A percentile compares a stretch with the other conserved stretches of the same genome.
Conservation (phyloP, 2,797 vertebrate species). For the Taenioides sp. region DNA sequence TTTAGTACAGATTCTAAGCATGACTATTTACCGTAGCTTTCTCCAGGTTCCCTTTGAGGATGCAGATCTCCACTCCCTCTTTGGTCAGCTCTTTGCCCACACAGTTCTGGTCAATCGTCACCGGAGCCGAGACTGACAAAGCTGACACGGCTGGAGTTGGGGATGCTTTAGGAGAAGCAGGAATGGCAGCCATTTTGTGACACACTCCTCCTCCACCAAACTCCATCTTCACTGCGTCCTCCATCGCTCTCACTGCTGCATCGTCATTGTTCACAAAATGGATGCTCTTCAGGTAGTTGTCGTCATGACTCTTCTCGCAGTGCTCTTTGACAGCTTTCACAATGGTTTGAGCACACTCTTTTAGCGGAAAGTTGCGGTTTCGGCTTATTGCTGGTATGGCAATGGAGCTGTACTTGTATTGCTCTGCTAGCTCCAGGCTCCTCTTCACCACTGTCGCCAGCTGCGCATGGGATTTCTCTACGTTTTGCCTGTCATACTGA, state of each 20-base stretch:
- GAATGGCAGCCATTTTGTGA: neutral
- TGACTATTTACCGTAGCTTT: slow-evolving; percentile 74
- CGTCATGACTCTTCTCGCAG: slow-evolving; percentile 47
- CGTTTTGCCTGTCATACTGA: slow-evolving; percentile 48
- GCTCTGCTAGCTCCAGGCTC: slow-evolving; percentile 75
- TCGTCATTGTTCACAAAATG: slow-evolving; percentile 78
- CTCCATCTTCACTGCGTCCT: slow-evolving; percentile 52
- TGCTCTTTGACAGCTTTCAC: slow-evolving; percentile 75
- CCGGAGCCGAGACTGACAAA: neutral
- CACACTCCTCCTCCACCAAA: slow-evolving; percentile 50
- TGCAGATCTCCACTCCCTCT: slow-evolving; percentile 76
- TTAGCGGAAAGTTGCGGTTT: slow-evolving; percentile 73
- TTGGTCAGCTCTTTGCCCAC: slow-evolving; percentile 59
- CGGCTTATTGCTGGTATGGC: slow-evolving; percentile 85
- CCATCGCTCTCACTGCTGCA: slow-evolving; percentile 59
- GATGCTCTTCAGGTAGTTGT: slow-evolving; percentile 68
- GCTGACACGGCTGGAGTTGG: neutral
- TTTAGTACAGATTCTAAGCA: neutral
- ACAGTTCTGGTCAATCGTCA: slow-evolving; percentile 9
- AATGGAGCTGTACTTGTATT: slow-evolving; percentile 65
- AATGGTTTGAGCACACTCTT: slow-evolving; percentile 71
- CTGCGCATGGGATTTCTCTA: neutral
- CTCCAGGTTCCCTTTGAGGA: slow-evolving; percentile 75
- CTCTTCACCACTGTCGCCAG: slow-evolving; percentile 72
- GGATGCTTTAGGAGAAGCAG: neutral